Percentiles rank a stretch among this genome's conserved stretches.
Conservation (phyloP, 2,113 vertebrate genomes). For the Callionymus lyra region DNA sequence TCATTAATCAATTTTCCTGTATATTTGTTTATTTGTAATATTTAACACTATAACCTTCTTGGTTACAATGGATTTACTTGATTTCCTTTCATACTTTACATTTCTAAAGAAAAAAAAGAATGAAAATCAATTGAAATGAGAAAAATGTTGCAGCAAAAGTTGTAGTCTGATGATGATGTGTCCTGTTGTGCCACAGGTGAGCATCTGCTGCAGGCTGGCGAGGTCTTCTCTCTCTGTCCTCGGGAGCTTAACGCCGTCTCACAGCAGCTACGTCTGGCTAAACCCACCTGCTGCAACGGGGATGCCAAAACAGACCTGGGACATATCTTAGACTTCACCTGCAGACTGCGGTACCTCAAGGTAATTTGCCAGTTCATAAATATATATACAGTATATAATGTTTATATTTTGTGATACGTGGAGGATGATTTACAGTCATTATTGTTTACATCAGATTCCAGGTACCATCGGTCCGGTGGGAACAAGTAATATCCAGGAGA, state of each 20-base stretch:
- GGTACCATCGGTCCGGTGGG: slow-evolving; percentile 80
- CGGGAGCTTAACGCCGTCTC: slow-evolving; percentile 87
- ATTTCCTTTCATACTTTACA: too few relatives aligned
- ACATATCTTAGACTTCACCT: slow-evolving; percentile 96
- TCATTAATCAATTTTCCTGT: too few relatives aligned
- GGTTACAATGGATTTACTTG: too few relatives aligned
- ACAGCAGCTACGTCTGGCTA: slow-evolving; percentile 82
- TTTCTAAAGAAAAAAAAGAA: too few relatives aligned
- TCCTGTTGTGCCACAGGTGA: slow-evolving; percentile 72
- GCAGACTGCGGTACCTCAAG: slow-evolving; percentile 92
- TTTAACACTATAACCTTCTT: too few relatives aligned
- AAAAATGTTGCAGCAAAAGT: too few relatives aligned
- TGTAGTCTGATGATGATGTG: neutral
- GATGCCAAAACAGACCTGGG: slow-evolving; percentile 93
- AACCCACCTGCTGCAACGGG: slow-evolving; percentile 83
- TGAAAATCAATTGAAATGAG: too few relatives aligned
- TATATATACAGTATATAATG: too few relatives aligned
- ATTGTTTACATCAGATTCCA: slow-evolving; percentile 64
- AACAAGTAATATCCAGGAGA: slow-evolving; percentile 91
- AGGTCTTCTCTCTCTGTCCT: slow-evolving; percentile 83
- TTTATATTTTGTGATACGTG: too few relatives aligned
- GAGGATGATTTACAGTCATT: too few relatives aligned
- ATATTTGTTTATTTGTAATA: too few relatives aligned
- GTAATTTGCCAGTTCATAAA: slow-evolving; percentile 39
- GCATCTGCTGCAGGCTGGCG: slow-evolving; percentile 80